Conservation (phyloP, 2,113 vertebrate species). For the Plectropomus leopardus region DNA sequence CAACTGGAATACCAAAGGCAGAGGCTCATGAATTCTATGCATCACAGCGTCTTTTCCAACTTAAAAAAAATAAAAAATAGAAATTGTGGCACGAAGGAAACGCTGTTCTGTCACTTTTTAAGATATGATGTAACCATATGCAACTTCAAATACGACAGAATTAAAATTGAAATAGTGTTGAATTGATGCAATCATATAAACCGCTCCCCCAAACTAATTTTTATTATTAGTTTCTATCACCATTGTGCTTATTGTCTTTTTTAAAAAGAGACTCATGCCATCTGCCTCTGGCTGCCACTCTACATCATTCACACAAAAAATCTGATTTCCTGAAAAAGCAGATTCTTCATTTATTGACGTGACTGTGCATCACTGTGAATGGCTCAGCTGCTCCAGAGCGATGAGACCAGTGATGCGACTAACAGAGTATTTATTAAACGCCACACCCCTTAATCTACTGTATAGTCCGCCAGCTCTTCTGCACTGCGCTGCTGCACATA, state of each 20-base stretch:
- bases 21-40: neutral
- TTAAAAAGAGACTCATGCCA: neutral
- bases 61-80: too few relatives aligned
- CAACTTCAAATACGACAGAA: neutral
- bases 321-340: neutral
- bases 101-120: neutral
- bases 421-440: neutral
- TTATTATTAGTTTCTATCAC: neutral
- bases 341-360: neutral
- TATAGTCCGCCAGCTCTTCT: neutral
- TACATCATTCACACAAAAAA: neutral
- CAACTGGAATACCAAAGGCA: neutral
- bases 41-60: neutral
- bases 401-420: neutral
- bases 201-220: neutral
- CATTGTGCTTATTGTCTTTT: neutral
- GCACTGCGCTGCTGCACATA: neutral
- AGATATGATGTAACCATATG: neutral
- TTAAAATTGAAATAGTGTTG: neutral
- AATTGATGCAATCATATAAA: neutral
- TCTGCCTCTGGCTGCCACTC: neutral
- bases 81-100: neutral
- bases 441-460: neutral
- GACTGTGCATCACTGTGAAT: neutral
- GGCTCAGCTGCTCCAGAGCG: neutral